Percentiles rank a stretch among this genome's conserved stretches.
Evolutionary conservation across 1,140 invertebrate species (phyloP).

Genomic region (Ericerus pela): DNA sequence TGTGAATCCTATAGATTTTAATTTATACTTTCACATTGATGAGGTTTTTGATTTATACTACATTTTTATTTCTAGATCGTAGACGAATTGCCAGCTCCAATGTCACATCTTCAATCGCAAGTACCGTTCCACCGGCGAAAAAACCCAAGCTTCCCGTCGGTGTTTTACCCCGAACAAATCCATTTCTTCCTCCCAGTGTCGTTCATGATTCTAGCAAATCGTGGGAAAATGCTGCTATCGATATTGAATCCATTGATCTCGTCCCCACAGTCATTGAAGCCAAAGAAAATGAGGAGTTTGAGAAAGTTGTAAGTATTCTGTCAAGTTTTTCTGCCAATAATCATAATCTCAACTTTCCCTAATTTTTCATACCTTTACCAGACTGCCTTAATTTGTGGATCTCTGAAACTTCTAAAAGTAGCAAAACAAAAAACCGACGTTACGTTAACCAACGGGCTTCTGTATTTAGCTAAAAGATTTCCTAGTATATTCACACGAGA

Average conservation of each 20-base stretch:
- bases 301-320: constrained; percentile 39
- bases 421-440: constrained; percentile 64
- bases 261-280: constrained; percentile 41
- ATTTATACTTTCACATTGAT: neutral
- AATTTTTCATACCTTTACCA: constrained; percentile 22
- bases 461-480: constrained; percentile 66
- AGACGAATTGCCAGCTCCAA: neutral
- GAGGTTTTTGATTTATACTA: neutral
- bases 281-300: constrained; percentile 42
- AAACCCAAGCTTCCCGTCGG: constrained; percentile 30
- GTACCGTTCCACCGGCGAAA: constrained; percentile 31
- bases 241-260: constrained; percentile 43
- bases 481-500: constrained; percentile 66
- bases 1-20: neutral
- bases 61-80: constrained; percentile 11
- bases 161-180: neutral
- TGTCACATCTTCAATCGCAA: constrained; percentile 26
- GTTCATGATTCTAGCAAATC: constrained; percentile 31
- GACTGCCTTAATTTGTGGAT: constrained; percentile 37
- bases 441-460: constrained; percentile 55
- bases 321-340: neutral
- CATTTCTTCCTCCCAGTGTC: neutral
- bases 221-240: constrained; percentile 40
- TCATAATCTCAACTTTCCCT: neutral
- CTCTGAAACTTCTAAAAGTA: constrained; percentile 46